These are phyloP conservation scores for Zhuqinia jingwanae DNA, from an alignment of 2,888 invertebrate species.

Conservation along the genomic window DNA sequence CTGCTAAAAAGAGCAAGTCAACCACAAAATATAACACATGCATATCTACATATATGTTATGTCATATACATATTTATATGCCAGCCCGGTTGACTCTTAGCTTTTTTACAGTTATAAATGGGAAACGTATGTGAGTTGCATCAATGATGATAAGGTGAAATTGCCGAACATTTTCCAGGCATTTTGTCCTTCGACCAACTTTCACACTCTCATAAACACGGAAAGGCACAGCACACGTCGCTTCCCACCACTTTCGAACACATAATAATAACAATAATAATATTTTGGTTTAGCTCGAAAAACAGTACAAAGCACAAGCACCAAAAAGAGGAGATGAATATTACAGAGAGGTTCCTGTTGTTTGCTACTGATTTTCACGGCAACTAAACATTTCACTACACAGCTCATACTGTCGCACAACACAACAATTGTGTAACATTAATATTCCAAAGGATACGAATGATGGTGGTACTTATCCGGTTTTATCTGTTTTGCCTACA, in stretches of 20 bases:
- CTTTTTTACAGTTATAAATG: slow-evolving; percentile 25
- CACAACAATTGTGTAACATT: not conserved
- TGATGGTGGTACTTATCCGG: slow-evolving; percentile 39
- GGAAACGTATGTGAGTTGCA: slow-evolving; percentile 4
- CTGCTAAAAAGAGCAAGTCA: not conserved
- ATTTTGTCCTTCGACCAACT: not conserved
- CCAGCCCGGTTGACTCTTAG: slow-evolving; percentile 7
- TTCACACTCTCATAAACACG: not conserved
- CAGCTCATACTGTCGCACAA: not conserved
- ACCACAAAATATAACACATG: not conserved
- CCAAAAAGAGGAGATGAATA: not conserved
- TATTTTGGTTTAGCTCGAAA: not conserved
- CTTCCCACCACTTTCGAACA: not conserved
- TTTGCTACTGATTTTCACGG: not conserved
- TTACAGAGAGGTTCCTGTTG: not conserved
- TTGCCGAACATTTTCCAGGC: slow-evolving; percentile 11
- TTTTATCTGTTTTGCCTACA: slow-evolving; percentile 55
- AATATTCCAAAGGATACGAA: not conserved
- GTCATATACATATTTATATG: not conserved
- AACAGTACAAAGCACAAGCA: not conserved
- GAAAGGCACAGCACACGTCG: not conserved
- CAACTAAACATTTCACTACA: not conserved
- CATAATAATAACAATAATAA: not conserved
- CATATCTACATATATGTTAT: not conserved
- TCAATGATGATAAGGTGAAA: slow-evolving; percentile 36